A percentile compares a stretch with the other conserved stretches of the same genome.
Conservation (phyloP, 2,797 vertebrate species). For the Muraenolepis orangiensis region DNA sequence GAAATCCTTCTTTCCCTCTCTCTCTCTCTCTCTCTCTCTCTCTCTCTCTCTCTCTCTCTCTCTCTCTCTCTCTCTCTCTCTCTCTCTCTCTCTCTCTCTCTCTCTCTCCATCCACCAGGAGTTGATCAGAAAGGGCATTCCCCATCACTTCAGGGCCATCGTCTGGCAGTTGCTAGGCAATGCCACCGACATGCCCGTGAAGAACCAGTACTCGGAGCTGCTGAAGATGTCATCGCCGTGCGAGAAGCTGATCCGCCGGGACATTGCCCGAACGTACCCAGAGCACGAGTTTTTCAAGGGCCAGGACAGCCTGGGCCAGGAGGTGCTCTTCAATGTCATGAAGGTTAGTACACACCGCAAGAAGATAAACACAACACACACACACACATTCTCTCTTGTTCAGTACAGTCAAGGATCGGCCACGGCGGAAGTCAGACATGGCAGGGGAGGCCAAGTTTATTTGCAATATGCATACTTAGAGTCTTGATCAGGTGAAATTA, state of each 20-base stretch:
- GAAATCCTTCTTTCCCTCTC: not conserved
- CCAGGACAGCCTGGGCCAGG: slow-evolving; percentile 97
- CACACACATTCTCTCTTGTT: not conserved
- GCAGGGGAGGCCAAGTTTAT: too few species aligned
- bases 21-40: not conserved
- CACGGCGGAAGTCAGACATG: too few species aligned
- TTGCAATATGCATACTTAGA: too few species aligned
- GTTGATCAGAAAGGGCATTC: slow-evolving; percentile 95
- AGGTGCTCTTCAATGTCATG: slow-evolving; percentile 99
- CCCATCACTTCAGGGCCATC: slow-evolving; percentile 97
- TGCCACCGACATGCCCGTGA: slow-evolving; percentile 95
- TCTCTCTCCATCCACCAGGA: slow-evolving; percentile 72
- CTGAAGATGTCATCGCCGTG: slow-evolving; percentile 98
- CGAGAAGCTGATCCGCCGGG: slow-evolving; percentile 95
- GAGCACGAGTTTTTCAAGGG: slow-evolving; percentile 99
- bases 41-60: not conserved
- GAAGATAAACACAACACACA: slow-evolving; percentile 18
- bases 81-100: not conserved
- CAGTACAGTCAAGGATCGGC: too few species aligned
- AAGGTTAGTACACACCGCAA: too few species aligned
- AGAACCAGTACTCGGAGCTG: slow-evolving; percentile 97
- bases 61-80: not conserved
- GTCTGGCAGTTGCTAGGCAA: slow-evolving; percentile 97
- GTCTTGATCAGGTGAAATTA: too few species aligned
- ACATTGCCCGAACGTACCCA: slow-evolving; percentile 97